Conservation (phyloP, 2,113 vertebrate genomes). For the Sprattus sprattus region DNA sequence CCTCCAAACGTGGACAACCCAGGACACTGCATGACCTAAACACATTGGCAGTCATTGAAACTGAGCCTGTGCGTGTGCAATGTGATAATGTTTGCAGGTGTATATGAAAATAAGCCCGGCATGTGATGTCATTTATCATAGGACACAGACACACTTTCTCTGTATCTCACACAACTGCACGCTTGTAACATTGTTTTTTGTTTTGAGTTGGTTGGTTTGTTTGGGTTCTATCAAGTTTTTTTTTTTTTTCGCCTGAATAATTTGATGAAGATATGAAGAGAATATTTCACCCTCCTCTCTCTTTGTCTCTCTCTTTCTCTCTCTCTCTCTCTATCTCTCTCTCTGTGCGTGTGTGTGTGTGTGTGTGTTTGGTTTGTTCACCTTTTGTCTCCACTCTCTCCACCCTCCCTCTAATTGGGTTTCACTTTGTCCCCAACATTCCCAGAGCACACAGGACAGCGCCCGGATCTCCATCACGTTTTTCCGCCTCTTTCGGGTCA, state of each 20-base stretch:
- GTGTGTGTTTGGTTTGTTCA: not conserved
- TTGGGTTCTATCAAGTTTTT: not conserved
- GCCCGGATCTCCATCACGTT: slow-evolving; percentile 99
- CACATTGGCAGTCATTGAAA: not conserved
- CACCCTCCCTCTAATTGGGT: not conserved
- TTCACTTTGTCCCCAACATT: not conserved
- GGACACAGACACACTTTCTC: not conserved
- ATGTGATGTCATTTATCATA: not conserved
- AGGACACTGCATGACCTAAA: slow-evolving; percentile 20
- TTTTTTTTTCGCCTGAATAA: not conserved
- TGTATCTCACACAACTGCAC: not conserved
- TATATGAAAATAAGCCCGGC: not conserved
- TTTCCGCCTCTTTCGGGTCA: slow-evolving; percentile 98
- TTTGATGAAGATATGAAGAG: not conserved
- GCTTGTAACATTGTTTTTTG: not conserved
- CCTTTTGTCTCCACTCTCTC: not conserved
- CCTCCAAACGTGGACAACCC: not conserved
- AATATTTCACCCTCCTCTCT: not conserved
- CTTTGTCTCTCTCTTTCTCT: not conserved
- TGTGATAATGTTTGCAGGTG: not conserved
- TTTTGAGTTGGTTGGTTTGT: not conserved
- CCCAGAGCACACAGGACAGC: slow-evolving; percentile 95
- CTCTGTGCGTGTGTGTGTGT: not conserved
- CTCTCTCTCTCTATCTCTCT: not conserved
- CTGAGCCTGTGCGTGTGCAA: slow-evolving; percentile 10